A percentile compares a stretch with the other conserved stretches of the same genome.
phyloP scores from a whole-genome alignment of 2,113 vertebrate genomes.

The Bombycilla garrulus region DNA sequence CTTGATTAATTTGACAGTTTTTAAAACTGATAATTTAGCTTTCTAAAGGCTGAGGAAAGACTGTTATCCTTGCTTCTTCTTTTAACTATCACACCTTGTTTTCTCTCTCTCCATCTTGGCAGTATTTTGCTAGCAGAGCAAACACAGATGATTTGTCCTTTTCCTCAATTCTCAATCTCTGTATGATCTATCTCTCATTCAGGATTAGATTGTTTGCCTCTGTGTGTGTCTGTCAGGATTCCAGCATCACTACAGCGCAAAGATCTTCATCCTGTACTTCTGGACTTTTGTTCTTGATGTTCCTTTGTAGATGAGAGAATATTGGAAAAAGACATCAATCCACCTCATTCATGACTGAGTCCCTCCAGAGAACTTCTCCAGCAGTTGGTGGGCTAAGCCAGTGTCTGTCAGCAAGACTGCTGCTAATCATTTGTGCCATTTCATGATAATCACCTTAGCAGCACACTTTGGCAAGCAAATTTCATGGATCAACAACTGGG shows the following conservation, averaged over 20 bases:
- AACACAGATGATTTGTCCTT: neutral
- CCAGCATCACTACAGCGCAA: neutral
- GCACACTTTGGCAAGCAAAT: neutral
- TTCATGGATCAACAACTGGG: neutral
- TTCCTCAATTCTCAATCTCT: neutral
- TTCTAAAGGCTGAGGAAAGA: neutral
- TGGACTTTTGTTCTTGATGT: neutral
- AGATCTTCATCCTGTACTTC: neutral
- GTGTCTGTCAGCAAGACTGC: neutral
- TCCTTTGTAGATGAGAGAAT: neutral
- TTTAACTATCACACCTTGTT: neutral
- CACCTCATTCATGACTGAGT: neutral
- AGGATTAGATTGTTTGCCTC: neutral
- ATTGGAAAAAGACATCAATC: neutral
- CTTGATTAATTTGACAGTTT: neutral
- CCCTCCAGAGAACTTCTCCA: neutral
- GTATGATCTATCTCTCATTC: neutral
- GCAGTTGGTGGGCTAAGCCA: neutral
- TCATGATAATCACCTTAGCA: rapidly evolving
- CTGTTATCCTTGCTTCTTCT: neutral
- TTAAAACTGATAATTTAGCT: neutral
- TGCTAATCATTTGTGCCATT: neutral
- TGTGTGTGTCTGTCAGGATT: neutral
- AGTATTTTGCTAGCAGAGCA: neutral
- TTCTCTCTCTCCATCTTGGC: neutral